A percentile compares a stretch with the other conserved stretches of the same genome.
Evolutionary conservation across 2,113 vertebrate genomes (phyloP).

Genomic region (Platysternon megacephalum): DNA sequence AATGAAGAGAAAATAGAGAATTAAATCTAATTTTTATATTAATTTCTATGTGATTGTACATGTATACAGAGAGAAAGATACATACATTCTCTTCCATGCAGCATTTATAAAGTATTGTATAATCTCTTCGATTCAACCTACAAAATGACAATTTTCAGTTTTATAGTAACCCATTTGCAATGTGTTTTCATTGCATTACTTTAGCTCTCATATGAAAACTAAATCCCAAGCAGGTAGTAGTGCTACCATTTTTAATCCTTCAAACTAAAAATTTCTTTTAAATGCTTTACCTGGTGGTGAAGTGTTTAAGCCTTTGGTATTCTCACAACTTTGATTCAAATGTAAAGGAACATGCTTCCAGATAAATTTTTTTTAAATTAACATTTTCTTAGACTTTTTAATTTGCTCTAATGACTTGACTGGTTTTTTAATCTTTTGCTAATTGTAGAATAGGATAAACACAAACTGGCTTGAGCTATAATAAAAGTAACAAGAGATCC

Average conservation of each 20-base stretch:
- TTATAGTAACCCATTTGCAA: background rate
- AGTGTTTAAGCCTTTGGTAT: background rate
- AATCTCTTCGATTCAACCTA: background rate
- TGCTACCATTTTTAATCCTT: background rate
- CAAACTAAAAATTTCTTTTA: conserved; percentile 43
- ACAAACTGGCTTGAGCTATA: conserved; percentile 1
- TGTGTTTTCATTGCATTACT: background rate
- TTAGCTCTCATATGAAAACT: background rate
- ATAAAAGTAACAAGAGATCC: background rate
- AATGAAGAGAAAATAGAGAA: background rate
- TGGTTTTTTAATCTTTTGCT: conserved; percentile 22
- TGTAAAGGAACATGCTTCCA: background rate
- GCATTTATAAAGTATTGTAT: background rate
- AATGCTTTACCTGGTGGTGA: conserved; percentile 6
- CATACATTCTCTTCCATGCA: background rate
- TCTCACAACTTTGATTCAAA: conserved; percentile 17
- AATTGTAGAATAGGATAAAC: conserved; percentile 42
- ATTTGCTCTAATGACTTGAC: background rate
- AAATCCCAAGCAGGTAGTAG: background rate
- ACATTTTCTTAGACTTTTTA: conserved; percentile 17
- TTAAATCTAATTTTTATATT: background rate
- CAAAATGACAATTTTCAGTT: background rate
- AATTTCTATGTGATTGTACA: background rate
- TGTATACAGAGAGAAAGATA: background rate
- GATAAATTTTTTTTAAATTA: conserved; percentile 18